Percentiles rank a stretch among this genome's conserved stretches.
phyloP scores from a whole-genome alignment of 1,140 invertebrate species.

The Microplitis mediator region DNA sequence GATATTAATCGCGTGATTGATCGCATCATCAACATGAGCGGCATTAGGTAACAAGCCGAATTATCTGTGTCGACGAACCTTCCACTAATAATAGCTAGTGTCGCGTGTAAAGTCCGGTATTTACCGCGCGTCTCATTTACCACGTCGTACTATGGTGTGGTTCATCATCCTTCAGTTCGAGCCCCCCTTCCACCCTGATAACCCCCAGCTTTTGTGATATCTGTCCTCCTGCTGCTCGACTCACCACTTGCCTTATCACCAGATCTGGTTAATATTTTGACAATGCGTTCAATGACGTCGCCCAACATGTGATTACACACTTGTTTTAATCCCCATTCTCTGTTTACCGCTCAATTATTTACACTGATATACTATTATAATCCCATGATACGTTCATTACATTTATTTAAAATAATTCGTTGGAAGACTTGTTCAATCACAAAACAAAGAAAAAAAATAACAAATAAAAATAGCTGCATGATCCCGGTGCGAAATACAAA shows the following conservation, averaged over 20 bases:
- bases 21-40: neutral
- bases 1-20: constrained; percentile 11
- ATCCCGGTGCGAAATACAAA: no score
- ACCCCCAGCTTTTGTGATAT: no score
- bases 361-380: no score
- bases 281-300: constrained; percentile 7
- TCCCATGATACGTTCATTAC: no score
- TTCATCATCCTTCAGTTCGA: neutral
- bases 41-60: constrained; percentile 18
- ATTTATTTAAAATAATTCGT: no score
- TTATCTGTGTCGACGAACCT: constrained; percentile 23
- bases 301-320: neutral
- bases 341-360: neutral
- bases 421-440: no score
- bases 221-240: no score
- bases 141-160: neutral
- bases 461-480: no score
- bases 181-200: neutral
- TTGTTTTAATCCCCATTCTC: neutral
- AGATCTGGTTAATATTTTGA: constrained; percentile 30
- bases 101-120: constrained; percentile 22
- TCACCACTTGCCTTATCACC: neutral
- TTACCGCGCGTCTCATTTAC: constrained; percentile 24
- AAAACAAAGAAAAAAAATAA: no score
- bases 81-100: constrained; percentile 16